Evolutionary conservation across 2,113 vertebrate species (phyloP).

Genomic region (Podarcis raffonei): DNA sequence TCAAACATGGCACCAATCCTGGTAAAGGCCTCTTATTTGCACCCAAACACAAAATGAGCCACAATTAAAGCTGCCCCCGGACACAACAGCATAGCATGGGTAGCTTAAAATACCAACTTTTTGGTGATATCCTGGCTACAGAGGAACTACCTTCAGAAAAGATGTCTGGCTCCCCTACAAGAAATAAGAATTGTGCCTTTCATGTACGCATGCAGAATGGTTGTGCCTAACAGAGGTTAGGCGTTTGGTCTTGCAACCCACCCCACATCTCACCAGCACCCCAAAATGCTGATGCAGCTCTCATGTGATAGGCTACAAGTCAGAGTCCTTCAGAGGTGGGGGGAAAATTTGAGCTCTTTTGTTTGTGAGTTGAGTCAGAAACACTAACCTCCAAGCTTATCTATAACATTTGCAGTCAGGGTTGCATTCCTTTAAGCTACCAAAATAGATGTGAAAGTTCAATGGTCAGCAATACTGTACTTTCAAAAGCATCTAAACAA

Average conservation of each 20-base stretch:
- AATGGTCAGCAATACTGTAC: constrained; percentile 31
- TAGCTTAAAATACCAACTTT: background rate
- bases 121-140: background rate
- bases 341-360: background rate
- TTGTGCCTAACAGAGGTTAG: background rate
- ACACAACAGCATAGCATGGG: background rate
- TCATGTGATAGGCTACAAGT: background rate
- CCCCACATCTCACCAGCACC: no score
- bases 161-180: background rate
- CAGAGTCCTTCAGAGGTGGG: background rate
- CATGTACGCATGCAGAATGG: background rate
- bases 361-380: background rate
- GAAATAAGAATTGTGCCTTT: background rate
- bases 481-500: constrained; percentile 28
- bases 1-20: no score
- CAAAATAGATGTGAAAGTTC: constrained; percentile 41
- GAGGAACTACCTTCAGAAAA: background rate
- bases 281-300: background rate
- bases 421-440: background rate
- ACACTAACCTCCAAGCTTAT: background rate
- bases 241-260: background rate
- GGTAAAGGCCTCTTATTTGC: no score
- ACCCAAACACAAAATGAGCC: no score
- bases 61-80: no score
- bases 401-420: background rate